Percentiles rank a stretch among this genome's conserved stretches.
phyloP scores from a whole-genome alignment of 2,888 invertebrate genomes.

The Automeris io region DNA sequence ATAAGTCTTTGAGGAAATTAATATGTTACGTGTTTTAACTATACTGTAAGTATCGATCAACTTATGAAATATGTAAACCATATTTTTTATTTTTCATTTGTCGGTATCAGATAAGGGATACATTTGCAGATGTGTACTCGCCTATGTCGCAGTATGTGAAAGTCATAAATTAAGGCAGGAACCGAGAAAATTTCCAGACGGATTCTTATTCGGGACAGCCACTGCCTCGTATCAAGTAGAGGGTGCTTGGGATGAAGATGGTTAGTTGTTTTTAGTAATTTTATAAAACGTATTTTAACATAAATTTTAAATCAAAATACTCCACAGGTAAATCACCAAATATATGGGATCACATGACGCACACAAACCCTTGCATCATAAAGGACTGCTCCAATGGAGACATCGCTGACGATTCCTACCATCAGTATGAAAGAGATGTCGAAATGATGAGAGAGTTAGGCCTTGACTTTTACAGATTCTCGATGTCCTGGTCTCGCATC shows the following conservation, averaged over 20 bases:
- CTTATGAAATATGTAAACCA: background rate
- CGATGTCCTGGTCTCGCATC: slow-evolving; percentile 79
- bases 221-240: slow-evolving; percentile 72
- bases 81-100: too few relatives aligned
- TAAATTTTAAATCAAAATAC: background rate
- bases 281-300: background rate
- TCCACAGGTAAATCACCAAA: slow-evolving; percentile 69
- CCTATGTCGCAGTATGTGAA: slow-evolving; percentile 11
- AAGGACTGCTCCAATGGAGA: slow-evolving; percentile 74
- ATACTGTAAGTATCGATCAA: background rate
- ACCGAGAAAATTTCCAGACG: slow-evolving; percentile 31
- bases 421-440: slow-evolving; percentile 73
- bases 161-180: slow-evolving; percentile 16
- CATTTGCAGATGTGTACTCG: slow-evolving; percentile 12
- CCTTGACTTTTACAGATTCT: slow-evolving; percentile 68
- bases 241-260: slow-evolving; percentile 70
- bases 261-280: slow-evolving; percentile 32
- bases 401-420: slow-evolving; percentile 75
- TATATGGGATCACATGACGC: slow-evolving; percentile 79
- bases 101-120: too few relatives aligned
- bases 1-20: too few relatives aligned
- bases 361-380: slow-evolving; percentile 57
- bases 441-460: slow-evolving; percentile 52
- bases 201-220: slow-evolving; percentile 37
- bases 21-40: background rate